These are phyloP conservation scores for Trachops cirrhosus DNA, from an alignment of 2,797 vertebrate genomes.

Conservation along the genomic window DNA sequence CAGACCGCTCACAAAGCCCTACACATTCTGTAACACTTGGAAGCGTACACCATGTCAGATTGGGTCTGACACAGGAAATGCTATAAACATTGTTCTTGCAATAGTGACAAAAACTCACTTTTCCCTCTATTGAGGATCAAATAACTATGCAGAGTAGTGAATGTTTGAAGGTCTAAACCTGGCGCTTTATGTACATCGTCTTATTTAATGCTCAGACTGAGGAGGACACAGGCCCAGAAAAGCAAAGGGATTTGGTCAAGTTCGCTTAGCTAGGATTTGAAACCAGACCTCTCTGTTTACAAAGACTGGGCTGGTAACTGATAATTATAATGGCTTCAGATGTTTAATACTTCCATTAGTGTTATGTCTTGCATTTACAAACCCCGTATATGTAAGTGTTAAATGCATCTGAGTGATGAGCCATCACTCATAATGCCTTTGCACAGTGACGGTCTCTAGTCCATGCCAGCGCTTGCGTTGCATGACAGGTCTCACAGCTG, in stretches of 20 bases:
- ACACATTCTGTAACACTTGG: background rate
- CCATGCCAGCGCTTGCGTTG: rapidly evolving
- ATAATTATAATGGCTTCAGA: background rate
- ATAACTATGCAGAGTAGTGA: background rate
- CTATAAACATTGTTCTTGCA: background rate
- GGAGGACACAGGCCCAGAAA: background rate
- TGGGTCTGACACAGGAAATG: background rate
- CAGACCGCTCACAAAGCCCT: background rate
- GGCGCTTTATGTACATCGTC: background rate
- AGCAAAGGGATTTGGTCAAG: background rate
- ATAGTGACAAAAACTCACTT: background rate
- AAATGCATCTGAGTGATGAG: background rate
- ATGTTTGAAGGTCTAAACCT: background rate
- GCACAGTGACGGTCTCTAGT: background rate
- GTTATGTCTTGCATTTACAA: background rate
- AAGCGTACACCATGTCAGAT: background rate
- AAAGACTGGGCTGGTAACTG: background rate
- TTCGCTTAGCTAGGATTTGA: background rate
- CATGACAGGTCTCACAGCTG: background rate
- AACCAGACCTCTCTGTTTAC: background rate
- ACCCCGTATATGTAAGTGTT: background rate
- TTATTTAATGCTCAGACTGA: background rate
- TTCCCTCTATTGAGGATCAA: background rate
- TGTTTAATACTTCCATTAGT: background rate
- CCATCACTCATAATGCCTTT: background rate